Evolutionary conservation across 2,797 vertebrate genomes (phyloP).

Genomic region (Scyliorhinus canicula): DNA sequence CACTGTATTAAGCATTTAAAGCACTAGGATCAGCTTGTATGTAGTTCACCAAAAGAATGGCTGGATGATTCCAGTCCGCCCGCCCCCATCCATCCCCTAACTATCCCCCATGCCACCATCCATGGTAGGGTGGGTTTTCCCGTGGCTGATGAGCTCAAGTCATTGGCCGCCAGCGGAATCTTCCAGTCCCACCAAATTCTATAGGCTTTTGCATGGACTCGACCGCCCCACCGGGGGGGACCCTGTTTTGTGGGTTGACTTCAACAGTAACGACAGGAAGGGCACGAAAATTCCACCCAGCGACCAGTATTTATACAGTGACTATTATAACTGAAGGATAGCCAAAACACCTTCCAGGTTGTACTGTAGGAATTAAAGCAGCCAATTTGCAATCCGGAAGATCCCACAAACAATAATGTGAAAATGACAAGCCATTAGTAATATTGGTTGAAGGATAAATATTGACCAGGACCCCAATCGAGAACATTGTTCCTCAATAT

Average conservation of each 20-base stretch:
- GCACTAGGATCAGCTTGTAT: not conserved
- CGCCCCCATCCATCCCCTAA: no score
- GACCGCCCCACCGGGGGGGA: no score
- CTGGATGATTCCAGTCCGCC: no score
- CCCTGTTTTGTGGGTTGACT: no score
- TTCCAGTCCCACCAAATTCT: no score
- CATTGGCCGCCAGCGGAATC: no score
- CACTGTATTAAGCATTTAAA: not conserved
- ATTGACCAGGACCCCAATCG: not conserved
- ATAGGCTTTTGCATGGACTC: no score
- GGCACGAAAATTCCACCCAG: no score
- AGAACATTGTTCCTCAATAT: not conserved
- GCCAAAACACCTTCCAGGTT: not conserved
- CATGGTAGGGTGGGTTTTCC: no score
- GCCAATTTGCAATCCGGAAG: not conserved
- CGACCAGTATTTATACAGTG: not conserved
- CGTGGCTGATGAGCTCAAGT: no score
- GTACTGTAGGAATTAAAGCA: not conserved
- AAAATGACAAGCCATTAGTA: not conserved
- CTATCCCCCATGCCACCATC: no score
- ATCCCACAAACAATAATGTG: not conserved
- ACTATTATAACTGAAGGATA: not conserved
- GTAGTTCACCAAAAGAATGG: not conserved
- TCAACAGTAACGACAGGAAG: no score
- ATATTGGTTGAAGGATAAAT: not conserved